Evolutionary conservation across 2,113 vertebrate genomes (phyloP).

Genomic region (Marcusenius ussheri): DNA sequence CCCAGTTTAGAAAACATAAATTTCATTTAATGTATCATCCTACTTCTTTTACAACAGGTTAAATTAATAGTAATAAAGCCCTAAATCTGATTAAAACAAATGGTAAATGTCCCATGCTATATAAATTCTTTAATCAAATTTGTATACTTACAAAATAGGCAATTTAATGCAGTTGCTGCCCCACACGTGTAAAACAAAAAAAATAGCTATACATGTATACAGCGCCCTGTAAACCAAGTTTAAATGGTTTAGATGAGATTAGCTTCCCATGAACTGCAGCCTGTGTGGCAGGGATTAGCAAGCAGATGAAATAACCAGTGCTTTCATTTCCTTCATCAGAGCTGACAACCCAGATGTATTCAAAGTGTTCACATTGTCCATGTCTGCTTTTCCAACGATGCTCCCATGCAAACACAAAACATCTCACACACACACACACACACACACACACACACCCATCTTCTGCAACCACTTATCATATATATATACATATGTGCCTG

Average conservation of each 20-base stretch:
- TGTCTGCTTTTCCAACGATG: not conserved
- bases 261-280: not conserved
- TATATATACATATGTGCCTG: no score
- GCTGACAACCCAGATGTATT: not conserved
- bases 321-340: slow-evolving; percentile 4
- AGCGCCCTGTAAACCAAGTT: not conserved
- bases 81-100: not conserved
- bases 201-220: not conserved
- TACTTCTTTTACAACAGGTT: not conserved
- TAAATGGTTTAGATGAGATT: not conserved
- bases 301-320: not conserved
- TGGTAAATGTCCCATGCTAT: not conserved
- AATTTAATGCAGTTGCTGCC: not conserved
- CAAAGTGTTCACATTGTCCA: not conserved
- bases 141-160: not conserved
- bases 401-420: not conserved
- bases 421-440: not conserved
- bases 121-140: not conserved
- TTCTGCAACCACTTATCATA: no score
- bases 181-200: not conserved
- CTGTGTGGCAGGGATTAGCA: not conserved
- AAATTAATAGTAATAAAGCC: not conserved
- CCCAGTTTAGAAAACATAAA: not conserved
- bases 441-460: not conserved
- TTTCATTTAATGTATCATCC: not conserved